Conservation (phyloP, 2,888 invertebrate species). For the Dione juno region DNA sequence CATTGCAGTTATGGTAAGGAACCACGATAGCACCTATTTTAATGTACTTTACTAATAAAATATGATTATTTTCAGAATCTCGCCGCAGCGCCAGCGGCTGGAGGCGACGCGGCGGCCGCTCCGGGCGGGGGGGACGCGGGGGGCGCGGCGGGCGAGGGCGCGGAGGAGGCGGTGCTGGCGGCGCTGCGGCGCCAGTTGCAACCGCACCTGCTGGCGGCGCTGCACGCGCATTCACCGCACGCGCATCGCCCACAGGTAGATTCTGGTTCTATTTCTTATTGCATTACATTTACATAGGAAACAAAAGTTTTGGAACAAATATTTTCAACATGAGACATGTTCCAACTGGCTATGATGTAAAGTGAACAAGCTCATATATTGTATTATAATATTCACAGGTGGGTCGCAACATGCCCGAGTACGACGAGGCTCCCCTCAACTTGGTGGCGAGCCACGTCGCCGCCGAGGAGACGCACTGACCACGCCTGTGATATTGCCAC, state of each 20-base stretch:
- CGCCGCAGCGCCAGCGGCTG: constrained; percentile 60
- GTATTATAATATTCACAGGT: constrained; percentile 55
- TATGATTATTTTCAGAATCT: constrained; percentile 55
- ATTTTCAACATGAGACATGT: too few species aligned
- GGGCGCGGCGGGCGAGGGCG: constrained; percentile 65
- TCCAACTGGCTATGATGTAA: too few species aligned
- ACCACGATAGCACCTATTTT: too few species aligned
- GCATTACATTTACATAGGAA: background rate
- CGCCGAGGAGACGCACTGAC: constrained; percentile 84
- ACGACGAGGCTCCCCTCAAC: constrained; percentile 87
- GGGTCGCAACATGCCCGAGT: constrained; percentile 71
- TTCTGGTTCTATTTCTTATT: background rate
- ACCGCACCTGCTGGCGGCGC: constrained; percentile 87
- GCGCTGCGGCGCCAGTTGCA: constrained; percentile 88
- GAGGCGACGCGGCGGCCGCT: constrained; percentile 46
- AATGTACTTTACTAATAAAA: background rate
- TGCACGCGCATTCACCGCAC: constrained; percentile 84
- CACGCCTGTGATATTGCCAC: constrained; percentile 25
- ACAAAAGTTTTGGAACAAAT: too few species aligned
- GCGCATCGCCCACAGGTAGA: constrained; percentile 47
- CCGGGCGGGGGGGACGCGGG: constrained; percentile 47
- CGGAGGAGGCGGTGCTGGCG: constrained; percentile 87
- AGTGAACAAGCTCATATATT: too few species aligned
- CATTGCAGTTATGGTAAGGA: too few species aligned
- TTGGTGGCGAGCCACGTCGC: constrained; percentile 87